Conservation (phyloP, 2,797 vertebrate species). For the Macropus fuliginosus region DNA sequence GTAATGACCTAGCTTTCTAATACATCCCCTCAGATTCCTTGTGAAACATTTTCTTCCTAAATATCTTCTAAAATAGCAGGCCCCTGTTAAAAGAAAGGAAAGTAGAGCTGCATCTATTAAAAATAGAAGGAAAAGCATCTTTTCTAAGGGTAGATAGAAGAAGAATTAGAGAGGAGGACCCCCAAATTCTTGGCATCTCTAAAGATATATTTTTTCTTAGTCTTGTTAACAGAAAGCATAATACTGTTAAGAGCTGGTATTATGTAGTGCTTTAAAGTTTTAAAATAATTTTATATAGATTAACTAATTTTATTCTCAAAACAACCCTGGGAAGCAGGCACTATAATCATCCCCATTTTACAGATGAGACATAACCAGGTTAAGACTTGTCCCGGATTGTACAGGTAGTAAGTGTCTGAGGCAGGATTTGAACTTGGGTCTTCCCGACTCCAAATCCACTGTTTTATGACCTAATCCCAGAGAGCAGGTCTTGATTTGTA, state of each 20-base stretch:
- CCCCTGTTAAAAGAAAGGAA: slow-evolving; percentile 36
- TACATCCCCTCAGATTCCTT: slow-evolving; percentile 37
- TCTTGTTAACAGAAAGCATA: neutral
- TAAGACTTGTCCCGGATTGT: neutral
- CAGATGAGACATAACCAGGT: neutral
- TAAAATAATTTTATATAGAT: neutral
- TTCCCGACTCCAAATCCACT: neutral
- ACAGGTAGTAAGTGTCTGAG: neutral
- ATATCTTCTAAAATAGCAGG: slow-evolving; percentile 3
- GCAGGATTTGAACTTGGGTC: neutral
- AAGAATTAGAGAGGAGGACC: neutral
- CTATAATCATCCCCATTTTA: neutral
- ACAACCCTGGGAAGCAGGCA: neutral
- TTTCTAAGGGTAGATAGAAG: neutral
- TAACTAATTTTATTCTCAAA: neutral
- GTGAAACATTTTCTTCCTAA: slow-evolving; percentile 49
- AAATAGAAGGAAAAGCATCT: slow-evolving; percentile 59
- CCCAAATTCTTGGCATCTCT: neutral
- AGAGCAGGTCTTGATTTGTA: neutral
- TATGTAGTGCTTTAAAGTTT: neutral
- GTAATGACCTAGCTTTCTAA: slow-evolving; percentile 37
- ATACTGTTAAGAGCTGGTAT: neutral
- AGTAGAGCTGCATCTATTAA: slow-evolving; percentile 64
- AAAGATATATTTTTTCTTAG: neutral
- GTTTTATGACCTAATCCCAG: neutral